Base-by-base conservation (phyloP, 2,888 invertebrate genomes). In the Cacoxenus indagator region DNA sequence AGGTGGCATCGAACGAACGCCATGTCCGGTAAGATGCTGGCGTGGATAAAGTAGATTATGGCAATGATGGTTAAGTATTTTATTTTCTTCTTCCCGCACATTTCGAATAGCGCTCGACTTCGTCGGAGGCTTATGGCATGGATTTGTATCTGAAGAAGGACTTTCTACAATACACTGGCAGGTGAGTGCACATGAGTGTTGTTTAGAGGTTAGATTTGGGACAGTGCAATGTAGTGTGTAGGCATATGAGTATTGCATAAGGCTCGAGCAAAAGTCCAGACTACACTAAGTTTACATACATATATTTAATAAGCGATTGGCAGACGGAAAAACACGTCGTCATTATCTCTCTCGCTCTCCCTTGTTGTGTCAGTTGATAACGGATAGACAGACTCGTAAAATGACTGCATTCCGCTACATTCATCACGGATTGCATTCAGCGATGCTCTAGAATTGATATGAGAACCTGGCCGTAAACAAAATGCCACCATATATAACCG, bases 61-160 rank as follows among this genome's bases (percentile, higher is more conserved):
- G 24, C 4, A 43, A 19, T 54, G 9, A 24, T 6, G 57, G 43
- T 11, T 59, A 26, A 55, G 31, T 64, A n/a, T 27, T 24, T 62
- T 54, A 14, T 9, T 22, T 14, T 43, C 11, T 17, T 67, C 61
- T 64, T 62, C n/a, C n/a, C n/a, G n/a, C 14, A 6, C 68, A 86
- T 89, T n/a, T n/a, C n/a, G n/a, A n/a, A 43, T 88, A 97, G 96
- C 92, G 91, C 89, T 96, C 96, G 0, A 94, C 94, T 79, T 91
- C 97, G 87, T 95, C 96, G 0, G 89, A 91, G 2, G 83, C 91
- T 59, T 92, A 92, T 67, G 95, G 93, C 55, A 95, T 97, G 93
- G 94, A 97, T 37, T 91, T 98, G 74, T 98, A 92, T 88, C 91
- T 98, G 78, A 98, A 98, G 89, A 97, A 97, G 86, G 98, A 98